Percentiles rank a stretch among this genome's conserved stretches.
These are phyloP conservation scores for Trichogramma dendrolimi DNA, from an alignment of 2,888 invertebrate species.

Conservation along the genomic window DNA sequence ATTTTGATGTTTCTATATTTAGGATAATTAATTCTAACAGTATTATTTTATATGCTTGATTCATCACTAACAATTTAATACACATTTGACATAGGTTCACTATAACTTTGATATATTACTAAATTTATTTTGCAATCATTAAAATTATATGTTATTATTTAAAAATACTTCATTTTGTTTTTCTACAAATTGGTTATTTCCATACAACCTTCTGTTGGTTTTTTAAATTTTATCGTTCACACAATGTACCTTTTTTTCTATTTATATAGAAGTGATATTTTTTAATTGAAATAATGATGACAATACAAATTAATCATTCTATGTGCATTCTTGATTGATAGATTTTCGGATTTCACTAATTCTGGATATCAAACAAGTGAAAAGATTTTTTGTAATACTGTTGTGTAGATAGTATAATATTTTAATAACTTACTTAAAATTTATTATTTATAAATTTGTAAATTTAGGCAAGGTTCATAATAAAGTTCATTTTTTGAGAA, in stretches of 20 bases:
- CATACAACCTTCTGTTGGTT: no score
- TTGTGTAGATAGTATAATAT: slow-evolving; percentile 9
- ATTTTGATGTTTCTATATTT: slow-evolving; percentile 13
- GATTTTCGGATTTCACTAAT: no score
- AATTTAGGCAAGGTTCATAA: slow-evolving; percentile 16
- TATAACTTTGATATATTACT: slow-evolving; percentile 7
- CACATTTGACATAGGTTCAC: slow-evolving; percentile 4
- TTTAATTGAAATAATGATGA: slow-evolving; percentile 11
- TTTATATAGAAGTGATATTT: slow-evolving; percentile 10
- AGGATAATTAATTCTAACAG: slow-evolving; percentile 7
- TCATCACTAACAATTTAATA: slow-evolving; percentile 14
- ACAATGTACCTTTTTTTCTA: neutral
- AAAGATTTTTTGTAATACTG: slow-evolving; percentile 2
- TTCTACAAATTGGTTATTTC: neutral
- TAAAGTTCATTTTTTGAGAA: slow-evolving; percentile 12
- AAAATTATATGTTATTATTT: neutral
- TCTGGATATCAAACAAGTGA: no score
- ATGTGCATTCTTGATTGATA: slow-evolving; percentile 1
- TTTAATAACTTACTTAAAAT: slow-evolving; percentile 3
- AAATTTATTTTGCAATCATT: slow-evolving; percentile 2
- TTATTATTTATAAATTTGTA: slow-evolving; percentile 4
- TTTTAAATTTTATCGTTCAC: neutral
- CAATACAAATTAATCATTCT: slow-evolving; percentile 1
- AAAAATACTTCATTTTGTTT: neutral
- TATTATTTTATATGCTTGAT: slow-evolving; percentile 13